Evolutionary conservation across 2,888 invertebrate species (phyloP).

Genomic region (Laothoe populi): DNA sequence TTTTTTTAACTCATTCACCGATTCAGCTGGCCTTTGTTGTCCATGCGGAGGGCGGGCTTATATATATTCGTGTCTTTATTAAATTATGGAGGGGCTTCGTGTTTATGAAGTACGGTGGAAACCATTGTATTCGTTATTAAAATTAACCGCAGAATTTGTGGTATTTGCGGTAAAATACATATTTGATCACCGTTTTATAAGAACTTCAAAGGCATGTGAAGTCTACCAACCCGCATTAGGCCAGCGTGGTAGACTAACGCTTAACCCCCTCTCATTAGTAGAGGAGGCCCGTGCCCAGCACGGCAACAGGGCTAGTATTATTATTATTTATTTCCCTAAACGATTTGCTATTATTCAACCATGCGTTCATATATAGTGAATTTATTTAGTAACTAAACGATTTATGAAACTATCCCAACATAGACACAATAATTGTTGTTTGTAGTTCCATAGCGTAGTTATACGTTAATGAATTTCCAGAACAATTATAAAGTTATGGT

Average conservation of each 20-base stretch:
- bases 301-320: no score
- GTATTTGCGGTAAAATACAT: no score
- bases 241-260: no score
- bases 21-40: constrained; percentile 9
- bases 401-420: constrained; percentile 4
- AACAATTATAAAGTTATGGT: constrained; percentile 42
- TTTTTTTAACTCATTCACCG: constrained; percentile 22
- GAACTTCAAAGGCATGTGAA: no score
- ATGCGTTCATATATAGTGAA: no score
- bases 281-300: no score
- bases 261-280: no score
- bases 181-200: no score
- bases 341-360: no score
- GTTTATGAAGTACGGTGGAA: neutral
- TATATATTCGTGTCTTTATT: constrained; percentile 6
- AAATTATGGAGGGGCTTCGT: neutral
- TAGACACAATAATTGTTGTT: constrained; percentile 4
- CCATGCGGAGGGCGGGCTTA: neutral
- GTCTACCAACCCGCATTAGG: no score
- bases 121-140: neutral
- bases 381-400: neutral
- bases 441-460: constrained; percentile 9
- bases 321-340: no score
- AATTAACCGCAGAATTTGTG: neutral
- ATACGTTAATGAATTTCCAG: constrained; percentile 21